phyloP scores from a whole-genome alignment of 2,888 invertebrate species.

The Craniophora ligustri region DNA sequence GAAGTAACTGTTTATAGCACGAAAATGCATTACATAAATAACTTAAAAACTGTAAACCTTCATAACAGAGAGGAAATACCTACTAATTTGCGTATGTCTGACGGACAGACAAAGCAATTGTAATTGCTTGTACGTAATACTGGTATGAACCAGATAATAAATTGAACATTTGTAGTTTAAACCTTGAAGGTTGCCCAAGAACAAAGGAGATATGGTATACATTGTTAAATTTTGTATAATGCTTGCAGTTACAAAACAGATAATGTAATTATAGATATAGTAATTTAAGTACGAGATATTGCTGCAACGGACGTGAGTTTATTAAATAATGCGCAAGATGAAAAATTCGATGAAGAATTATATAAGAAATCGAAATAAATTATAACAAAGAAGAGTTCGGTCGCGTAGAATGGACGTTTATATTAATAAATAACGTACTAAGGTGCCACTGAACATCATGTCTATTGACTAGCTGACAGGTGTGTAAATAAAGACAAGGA shows the following conservation, averaged over 20 bases:
- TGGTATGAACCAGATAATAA: slow-evolving; percentile 59
- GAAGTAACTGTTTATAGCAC: slow-evolving; percentile 29
- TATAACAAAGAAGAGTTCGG: not conserved
- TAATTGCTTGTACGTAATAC: slow-evolving; percentile 68
- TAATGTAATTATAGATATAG: slow-evolving; percentile 45
- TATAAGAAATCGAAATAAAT: not conserved
- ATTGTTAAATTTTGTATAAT: slow-evolving; percentile 45
- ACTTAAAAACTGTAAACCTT: slow-evolving; percentile 37
- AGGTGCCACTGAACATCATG: not conserved
- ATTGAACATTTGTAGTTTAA: slow-evolving; percentile 63
- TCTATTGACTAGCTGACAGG: not conserved
- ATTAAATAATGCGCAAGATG: slow-evolving; percentile 3
- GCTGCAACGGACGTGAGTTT: slow-evolving; percentile 22
- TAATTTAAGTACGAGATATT: slow-evolving; percentile 29
- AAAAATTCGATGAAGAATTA: slow-evolving; percentile 5
- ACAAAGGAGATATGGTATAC: slow-evolving; percentile 49
- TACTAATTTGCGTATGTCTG: slow-evolving; percentile 63
- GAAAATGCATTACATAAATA: slow-evolving; percentile 42
- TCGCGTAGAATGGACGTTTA: not conserved
- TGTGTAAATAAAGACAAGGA: not conserved
- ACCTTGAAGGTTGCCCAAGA: slow-evolving; percentile 66
- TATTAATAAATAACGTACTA: not conserved
- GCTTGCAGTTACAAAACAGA: slow-evolving; percentile 37
- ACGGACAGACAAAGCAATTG: slow-evolving; percentile 69
- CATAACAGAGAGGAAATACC: slow-evolving; percentile 61